phyloP scores from a whole-genome alignment of 2,888 invertebrate species.

The Catocala nupta region DNA sequence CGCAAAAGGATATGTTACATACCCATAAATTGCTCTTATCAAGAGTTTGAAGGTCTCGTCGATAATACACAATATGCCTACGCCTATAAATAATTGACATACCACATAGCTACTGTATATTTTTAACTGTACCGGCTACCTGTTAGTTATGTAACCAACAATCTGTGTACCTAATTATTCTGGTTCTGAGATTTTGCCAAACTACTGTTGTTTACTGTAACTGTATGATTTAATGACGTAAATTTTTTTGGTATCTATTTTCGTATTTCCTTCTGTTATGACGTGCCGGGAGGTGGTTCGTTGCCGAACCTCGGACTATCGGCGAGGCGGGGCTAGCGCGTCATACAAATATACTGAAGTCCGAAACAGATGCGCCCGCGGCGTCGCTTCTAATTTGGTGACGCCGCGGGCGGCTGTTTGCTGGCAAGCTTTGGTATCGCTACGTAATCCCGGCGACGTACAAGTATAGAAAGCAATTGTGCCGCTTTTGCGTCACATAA shows the following conservation, averaged over 20 bases:
- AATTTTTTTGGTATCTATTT: conserved; percentile 62
- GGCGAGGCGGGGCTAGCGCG: conserved; percentile 76
- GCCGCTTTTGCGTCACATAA: conserved; percentile 56
- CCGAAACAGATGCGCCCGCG: conserved; percentile 51
- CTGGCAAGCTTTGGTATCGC: conserved; percentile 48
- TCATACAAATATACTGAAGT: conserved; percentile 67
- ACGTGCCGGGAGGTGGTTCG: conserved; percentile 69
- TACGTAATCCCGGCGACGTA: conserved; percentile 66
- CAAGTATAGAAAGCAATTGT: conserved; percentile 43
- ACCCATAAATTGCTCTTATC: conserved; percentile 57
- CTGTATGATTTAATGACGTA: conserved; percentile 45
- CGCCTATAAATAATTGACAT: conserved; percentile 28
- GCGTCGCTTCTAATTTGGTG: conserved; percentile 84
- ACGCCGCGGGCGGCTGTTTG: conserved; percentile 62
- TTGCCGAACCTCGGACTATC: conserved; percentile 57
- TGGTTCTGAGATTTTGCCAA: conserved; percentile 46
- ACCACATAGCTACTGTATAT: conserved; percentile 18
- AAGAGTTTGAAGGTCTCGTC: conserved; percentile 58
- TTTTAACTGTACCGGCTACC: conserved; percentile 22
- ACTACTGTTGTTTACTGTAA: conserved; percentile 52
- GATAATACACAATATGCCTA: conserved; percentile 37
- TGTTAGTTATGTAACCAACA: conserved; percentile 36
- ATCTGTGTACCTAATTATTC: conserved; percentile 37
- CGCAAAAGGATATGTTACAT: conserved; percentile 35
- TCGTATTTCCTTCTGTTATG: conserved; percentile 60